Conservation (phyloP, 2,888 invertebrate species). For the Coremacera marginata region DNA sequence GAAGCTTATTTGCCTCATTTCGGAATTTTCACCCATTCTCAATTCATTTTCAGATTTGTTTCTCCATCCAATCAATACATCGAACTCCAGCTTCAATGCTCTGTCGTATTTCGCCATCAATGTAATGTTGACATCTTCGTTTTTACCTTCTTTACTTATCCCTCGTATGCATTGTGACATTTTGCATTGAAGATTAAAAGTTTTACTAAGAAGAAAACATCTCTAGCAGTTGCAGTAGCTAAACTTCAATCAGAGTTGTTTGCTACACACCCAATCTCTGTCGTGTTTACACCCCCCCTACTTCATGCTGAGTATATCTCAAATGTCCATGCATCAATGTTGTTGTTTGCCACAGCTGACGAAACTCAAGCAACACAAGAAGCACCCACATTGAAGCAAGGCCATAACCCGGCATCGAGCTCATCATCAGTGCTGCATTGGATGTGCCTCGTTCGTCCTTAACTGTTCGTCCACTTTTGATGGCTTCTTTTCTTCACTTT, state of each 20-base stretch:
- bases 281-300: not conserved
- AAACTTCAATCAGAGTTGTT: not conserved
- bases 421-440: slow-evolving; percentile 6
- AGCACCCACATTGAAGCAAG: not conserved
- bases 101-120: not conserved
- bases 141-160: not conserved
- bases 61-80: not conserved
- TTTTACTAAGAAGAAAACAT: slow-evolving; percentile 31
- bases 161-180: slow-evolving; percentile 46
- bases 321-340: slow-evolving; percentile 21
- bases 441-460: not conserved
- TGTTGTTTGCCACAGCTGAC: slow-evolving; percentile 10
- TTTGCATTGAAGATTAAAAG: slow-evolving; percentile 52
- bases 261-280: not conserved
- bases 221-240: slow-evolving; percentile 1
- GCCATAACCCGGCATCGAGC: slow-evolving; percentile 1
- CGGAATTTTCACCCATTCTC: no score
- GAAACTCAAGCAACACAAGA: not conserved
- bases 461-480: slow-evolving; percentile 1
- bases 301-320: not conserved
- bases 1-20: no score
- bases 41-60: not conserved
- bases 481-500: not conserved
- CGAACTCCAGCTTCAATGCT: not conserved
- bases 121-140: slow-evolving; percentile 20